These are phyloP conservation scores for Sesamia inferens DNA, from an alignment of 2,888 invertebrate species.

Conservation along the genomic window DNA sequence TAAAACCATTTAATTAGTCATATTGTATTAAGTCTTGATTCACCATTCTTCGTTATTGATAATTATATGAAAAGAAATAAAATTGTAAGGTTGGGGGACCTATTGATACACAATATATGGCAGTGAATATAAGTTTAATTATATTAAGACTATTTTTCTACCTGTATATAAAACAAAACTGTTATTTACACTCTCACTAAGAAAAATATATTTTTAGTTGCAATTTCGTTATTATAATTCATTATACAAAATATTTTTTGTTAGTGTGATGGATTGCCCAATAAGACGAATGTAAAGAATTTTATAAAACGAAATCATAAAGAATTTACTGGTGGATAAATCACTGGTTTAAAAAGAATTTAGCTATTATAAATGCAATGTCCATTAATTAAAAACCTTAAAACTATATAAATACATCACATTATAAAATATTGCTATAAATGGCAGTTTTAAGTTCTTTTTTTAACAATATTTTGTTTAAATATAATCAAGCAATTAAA, in stretches of 20 bases:
- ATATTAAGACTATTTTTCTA: slow-evolving; percentile 24
- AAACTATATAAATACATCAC: slow-evolving; percentile 34
- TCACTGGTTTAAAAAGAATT: not conserved
- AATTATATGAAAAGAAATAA: not conserved
- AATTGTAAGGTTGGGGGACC: slow-evolving; percentile 4
- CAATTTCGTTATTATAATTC: no score
- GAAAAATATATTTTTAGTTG: slow-evolving; percentile 9
- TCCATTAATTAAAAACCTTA: slow-evolving; percentile 22
- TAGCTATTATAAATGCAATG: slow-evolving; percentile 38
- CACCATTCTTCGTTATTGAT: not conserved
- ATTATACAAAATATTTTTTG: slow-evolving; percentile 13
- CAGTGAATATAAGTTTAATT: slow-evolving; percentile 44
- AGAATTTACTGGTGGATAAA: slow-evolving; percentile 29
- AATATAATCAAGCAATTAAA: slow-evolving; percentile 30
- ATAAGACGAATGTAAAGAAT: slow-evolving; percentile 14
- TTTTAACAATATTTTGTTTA: slow-evolving; percentile 13
- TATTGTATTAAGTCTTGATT: slow-evolving; percentile 14
- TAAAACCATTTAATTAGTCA: not conserved
- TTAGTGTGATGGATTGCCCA: slow-evolving; percentile 14
- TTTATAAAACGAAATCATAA: slow-evolving; percentile 17
- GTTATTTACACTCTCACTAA: slow-evolving; percentile 19
- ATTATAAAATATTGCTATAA: slow-evolving; percentile 31
- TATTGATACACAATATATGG: slow-evolving; percentile 35
- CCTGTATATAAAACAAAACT: slow-evolving; percentile 20
- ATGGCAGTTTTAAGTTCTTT: slow-evolving; percentile 41